These are phyloP conservation scores for Orthonevra nobilis DNA, from an alignment of 2,888 invertebrate species.

Conservation along the genomic window DNA sequence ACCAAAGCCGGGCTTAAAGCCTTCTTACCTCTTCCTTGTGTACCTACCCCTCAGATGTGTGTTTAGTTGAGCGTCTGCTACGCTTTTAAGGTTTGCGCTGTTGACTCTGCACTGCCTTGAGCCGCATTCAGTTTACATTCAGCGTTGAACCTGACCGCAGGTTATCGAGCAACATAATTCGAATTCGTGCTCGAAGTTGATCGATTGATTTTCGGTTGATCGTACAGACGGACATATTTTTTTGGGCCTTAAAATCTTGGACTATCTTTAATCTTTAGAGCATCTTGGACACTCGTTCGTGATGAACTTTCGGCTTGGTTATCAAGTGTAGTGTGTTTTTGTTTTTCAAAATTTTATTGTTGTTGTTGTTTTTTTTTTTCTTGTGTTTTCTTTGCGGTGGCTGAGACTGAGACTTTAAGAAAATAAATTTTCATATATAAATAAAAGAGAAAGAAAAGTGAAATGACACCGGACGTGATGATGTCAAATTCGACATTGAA, in stretches of 20 bases:
- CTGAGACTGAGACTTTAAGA: conserved; percentile 9
- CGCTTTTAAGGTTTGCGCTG: conserved; percentile 48
- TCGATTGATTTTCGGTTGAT: conserved; percentile 12
- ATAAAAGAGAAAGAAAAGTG: conserved; percentile 32
- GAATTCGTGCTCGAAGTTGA: conserved; percentile 21
- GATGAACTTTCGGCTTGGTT: conserved; percentile 50
- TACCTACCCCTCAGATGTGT: too few relatives aligned
- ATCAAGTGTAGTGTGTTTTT: conserved; percentile 9
- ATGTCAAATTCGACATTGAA: conserved; percentile 43
- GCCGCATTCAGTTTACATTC: conserved; percentile 61
- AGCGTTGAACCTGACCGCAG: conserved; percentile 56
- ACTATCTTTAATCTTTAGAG: background rate
- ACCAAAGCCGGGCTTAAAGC: conserved; percentile 17
- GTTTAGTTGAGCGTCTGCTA: too few relatives aligned
- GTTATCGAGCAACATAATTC: conserved; percentile 22
- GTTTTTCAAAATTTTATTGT: background rate
- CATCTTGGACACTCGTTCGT: too few relatives aligned
- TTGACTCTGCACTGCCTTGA: conserved; percentile 59
- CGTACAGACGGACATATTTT: conserved; percentile 7
- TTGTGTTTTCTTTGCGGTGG: conserved; percentile 13
- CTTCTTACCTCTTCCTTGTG: conserved; percentile 6
- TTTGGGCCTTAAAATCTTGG: background rate
- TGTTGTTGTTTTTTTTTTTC: background rate
- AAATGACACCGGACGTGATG: conserved; percentile 40
- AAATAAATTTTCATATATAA: conserved; percentile 5